Conservation (phyloP, 2,113 vertebrate genomes). For the Pluvianellus socialis region DNA sequence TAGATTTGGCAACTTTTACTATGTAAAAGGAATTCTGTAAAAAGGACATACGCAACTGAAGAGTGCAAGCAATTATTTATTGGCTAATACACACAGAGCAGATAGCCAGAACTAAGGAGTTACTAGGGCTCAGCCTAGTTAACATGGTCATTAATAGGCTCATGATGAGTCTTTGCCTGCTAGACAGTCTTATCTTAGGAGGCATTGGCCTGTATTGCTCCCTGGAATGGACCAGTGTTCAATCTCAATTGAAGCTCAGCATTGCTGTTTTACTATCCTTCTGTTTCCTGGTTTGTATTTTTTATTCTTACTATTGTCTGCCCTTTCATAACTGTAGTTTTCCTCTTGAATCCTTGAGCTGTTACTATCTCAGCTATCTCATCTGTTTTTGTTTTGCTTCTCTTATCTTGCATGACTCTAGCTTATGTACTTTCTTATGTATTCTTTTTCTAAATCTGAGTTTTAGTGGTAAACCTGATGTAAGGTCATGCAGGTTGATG, state of each 20-base stretch:
- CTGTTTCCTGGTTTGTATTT: neutral
- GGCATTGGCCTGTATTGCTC: neutral
- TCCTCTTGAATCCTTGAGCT: neutral
- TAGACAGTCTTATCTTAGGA: neutral
- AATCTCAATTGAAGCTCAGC: neutral
- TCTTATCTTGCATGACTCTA: neutral
- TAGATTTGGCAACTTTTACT: neutral
- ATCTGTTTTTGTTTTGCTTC: neutral
- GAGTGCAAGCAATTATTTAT: neutral
- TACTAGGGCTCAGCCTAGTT: neutral
- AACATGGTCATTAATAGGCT: neutral
- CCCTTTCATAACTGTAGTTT: neutral
- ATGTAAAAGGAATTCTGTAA: neutral
- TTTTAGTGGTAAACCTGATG: neutral
- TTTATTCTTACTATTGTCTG: neutral
- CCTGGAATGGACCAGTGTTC: neutral
- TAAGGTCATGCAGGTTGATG: neutral
- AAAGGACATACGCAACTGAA: neutral
- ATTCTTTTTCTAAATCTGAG: neutral
- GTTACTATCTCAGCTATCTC: neutral
- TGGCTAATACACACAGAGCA: neutral
- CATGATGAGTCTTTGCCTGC: neutral
- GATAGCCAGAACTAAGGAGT: neutral
- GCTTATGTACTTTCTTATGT: neutral
- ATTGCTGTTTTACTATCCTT: neutral